Evolutionary conservation across 2,113 vertebrate genomes (phyloP).

Genomic region (Gobius niger): DNA sequence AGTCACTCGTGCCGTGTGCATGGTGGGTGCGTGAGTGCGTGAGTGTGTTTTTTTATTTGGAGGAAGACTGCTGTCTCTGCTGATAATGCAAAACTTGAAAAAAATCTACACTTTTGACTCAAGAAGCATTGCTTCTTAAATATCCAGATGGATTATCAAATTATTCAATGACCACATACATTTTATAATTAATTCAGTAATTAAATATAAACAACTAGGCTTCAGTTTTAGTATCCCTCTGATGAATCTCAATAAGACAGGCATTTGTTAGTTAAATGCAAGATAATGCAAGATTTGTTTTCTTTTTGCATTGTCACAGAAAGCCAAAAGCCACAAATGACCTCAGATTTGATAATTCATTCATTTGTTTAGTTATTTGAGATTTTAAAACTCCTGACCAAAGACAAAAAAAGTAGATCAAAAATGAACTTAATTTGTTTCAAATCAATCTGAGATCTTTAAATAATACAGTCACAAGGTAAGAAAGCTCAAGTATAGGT

Average conservation of each 20-base stretch:
- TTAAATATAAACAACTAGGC: not conserved
- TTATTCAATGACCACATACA: too few species aligned
- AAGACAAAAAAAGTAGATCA: not conserved
- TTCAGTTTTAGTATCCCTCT: not conserved
- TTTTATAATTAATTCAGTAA: too few species aligned
- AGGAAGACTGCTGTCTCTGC: slow-evolving; percentile 28
- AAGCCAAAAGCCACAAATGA: slow-evolving; percentile 35
- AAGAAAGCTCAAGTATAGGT: slow-evolving; percentile 48
- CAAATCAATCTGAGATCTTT: slow-evolving; percentile 65
- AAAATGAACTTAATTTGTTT: slow-evolving; percentile 28
- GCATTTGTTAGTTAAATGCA: not conserved
- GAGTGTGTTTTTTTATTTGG: not conserved
- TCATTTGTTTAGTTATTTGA: slow-evolving; percentile 3
- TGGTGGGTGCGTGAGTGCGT: slow-evolving; percentile 7
- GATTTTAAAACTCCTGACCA: not conserved
- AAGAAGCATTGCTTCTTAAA: not conserved
- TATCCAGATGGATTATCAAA: not conserved
- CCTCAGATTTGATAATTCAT: slow-evolving; percentile 62
- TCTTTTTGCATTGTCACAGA: slow-evolving; percentile 60
- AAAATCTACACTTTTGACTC: not conserved
- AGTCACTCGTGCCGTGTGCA: slow-evolving; percentile 27
- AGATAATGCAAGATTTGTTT: not conserved
- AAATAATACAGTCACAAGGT: slow-evolving; percentile 52
- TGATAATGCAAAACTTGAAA: slow-evolving; percentile 50
- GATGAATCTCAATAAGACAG: not conserved